Base-by-base conservation (phyloP, 1,140 invertebrate species). In the Mercenaria mercenaria region DNA sequence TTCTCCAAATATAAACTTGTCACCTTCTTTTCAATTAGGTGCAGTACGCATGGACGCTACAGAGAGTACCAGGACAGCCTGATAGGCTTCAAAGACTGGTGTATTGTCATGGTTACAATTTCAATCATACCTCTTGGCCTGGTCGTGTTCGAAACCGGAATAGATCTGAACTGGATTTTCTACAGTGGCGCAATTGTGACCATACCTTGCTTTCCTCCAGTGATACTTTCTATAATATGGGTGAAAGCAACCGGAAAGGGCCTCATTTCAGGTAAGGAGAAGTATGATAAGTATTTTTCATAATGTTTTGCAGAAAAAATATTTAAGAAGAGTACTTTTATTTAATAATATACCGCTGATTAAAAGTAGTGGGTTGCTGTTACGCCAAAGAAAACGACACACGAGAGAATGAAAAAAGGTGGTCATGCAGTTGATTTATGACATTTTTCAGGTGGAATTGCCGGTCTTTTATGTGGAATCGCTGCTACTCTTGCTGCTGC, bases 81-180 rank as follows among this genome's bases (percentile, higher is more conserved):
- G 26, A 94, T 95, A n/a, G 90, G 93, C n/a, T 95, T 95, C 88
- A 95, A 95, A 87, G 94, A 95, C 88, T 95, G 94, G 94, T 95
- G 94, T 50, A 95, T 95, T 86, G 93, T 95, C 23, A 93, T 92
- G 93, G 94, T 95, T 3, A 95, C 94, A 0, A 90, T 94, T 0
- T 92, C 89, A 39, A 94, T 95, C 59, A 92, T 95, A 37, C 94
- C 94, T 32, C 91, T 95, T 15, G 94, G 94, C 10, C 91, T 95
- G 23, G 89, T 93, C 20, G 92, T 94, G 23, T 95, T 95, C 84
- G 92, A 93, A 67, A 93, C 93, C 10, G 94, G 94, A 23, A 95
- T 95, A 34, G 93, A 95, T 80, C 91, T 95, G 26, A 95, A 94
- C 90, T 95, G 94, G 94, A 95, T 94, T 85, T 95, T 95, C 91